These are phyloP conservation scores for Brachynemurus nebulosus DNA, from an alignment of 2,888 invertebrate genomes.

Conservation along the genomic window DNA sequence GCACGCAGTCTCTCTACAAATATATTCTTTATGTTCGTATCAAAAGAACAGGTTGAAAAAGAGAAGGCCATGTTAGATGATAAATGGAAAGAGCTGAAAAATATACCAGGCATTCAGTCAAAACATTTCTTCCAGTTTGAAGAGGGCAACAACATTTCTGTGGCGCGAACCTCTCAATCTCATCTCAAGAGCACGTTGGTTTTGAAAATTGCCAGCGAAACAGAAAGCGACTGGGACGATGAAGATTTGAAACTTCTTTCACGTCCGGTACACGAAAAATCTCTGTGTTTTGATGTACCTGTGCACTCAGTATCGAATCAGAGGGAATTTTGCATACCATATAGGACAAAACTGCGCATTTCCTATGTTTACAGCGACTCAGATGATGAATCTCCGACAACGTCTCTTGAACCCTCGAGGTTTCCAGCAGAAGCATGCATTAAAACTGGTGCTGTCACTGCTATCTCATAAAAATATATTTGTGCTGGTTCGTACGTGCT, in stretches of 20 bases:
- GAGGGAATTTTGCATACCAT: not conserved
- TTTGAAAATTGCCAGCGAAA: conserved; percentile 4
- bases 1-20: conserved; percentile 15
- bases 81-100: too few relatives aligned
- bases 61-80: too few relatives aligned
- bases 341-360: not conserved
- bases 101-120: too few relatives aligned
- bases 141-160: too few relatives aligned
- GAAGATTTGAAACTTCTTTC: conserved; percentile 3
- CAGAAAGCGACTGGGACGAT: conserved; percentile 7
- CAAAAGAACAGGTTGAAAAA: conserved; percentile 16
- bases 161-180: too few relatives aligned
- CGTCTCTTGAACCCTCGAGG: not conserved
- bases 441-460: too few relatives aligned
- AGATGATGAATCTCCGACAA: not conserved
- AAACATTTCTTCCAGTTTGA: too few relatives aligned
- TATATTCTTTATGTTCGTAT: conserved; percentile 10
- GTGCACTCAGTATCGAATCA: too few relatives aligned
- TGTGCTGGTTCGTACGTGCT: too few relatives aligned
- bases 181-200: too few relatives aligned
- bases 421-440: not conserved
- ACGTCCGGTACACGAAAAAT: too few relatives aligned
- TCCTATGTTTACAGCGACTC: not conserved
- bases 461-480: not conserved
- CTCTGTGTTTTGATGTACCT: too few relatives aligned